Percentiles rank a stretch among this genome's conserved stretches.
phyloP scores from a whole-genome alignment of 1,140 invertebrate species.

The Oryctes rhinoceros region DNA sequence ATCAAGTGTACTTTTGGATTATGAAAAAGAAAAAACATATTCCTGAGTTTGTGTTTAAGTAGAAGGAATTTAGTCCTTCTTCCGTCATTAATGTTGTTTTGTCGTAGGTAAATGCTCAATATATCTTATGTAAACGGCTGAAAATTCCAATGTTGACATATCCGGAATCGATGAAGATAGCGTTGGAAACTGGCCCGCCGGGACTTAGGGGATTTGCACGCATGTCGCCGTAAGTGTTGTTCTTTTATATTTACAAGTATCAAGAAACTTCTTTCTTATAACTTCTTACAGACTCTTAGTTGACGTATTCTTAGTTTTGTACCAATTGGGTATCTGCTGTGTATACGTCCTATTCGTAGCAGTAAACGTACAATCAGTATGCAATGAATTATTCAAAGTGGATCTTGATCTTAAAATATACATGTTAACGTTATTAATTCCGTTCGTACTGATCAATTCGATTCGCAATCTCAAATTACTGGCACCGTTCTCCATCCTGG shows the following conservation, averaged over 20 bases:
- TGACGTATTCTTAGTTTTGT: slow-evolving; percentile 77
- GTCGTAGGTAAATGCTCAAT: slow-evolving; percentile 58
- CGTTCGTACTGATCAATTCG: slow-evolving; percentile 74
- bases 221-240: slow-evolving; percentile 62
- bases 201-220: slow-evolving; percentile 66
- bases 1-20: too few species aligned
- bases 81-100: background rate
- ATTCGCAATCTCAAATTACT: slow-evolving; percentile 78
- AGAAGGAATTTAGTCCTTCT: too few species aligned
- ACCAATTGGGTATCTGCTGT: slow-evolving; percentile 89
- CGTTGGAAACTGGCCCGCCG: slow-evolving; percentile 68
- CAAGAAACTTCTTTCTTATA: slow-evolving; percentile 17
- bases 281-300: slow-evolving; percentile 65
- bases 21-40: too few species aligned
- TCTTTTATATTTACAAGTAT: background rate
- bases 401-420: slow-evolving; percentile 60
- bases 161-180: slow-evolving; percentile 71
- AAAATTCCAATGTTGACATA: slow-evolving; percentile 63
- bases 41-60: too few species aligned
- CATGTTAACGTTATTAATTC: slow-evolving; percentile 69
- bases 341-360: slow-evolving; percentile 88
- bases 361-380: slow-evolving; percentile 72
- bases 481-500: slow-evolving; percentile 77
- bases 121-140: slow-evolving; percentile 58
- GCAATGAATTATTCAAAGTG: slow-evolving; percentile 53